Conservation (phyloP, 2,113 vertebrate genomes). For the Dipodomys merriami region DNA sequence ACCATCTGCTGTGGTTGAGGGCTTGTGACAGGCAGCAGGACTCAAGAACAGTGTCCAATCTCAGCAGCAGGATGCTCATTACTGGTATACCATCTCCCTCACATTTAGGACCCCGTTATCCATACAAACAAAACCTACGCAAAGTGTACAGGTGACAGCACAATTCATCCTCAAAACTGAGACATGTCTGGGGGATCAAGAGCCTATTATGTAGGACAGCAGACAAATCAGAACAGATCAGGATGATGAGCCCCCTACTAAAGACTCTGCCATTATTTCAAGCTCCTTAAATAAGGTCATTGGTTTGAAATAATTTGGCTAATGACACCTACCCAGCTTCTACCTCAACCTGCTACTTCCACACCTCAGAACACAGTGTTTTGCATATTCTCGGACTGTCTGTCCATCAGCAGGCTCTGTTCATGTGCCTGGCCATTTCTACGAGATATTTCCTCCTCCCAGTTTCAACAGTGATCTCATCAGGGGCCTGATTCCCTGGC, state of each 20-base stretch:
- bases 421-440: too few species aligned
- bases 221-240: too few species aligned
- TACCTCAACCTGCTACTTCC: background rate
- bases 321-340: background rate
- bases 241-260: background rate
- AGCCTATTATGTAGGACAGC: background rate
- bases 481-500: background rate
- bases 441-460: too few species aligned
- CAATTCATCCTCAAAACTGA: background rate
- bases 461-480: background rate
- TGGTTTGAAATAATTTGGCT: background rate
- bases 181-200: background rate
- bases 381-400: background rate
- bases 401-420: background rate
- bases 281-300: background rate
- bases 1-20: accelerated
- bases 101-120: background rate
- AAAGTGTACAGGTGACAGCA: background rate
- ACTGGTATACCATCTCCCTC: background rate
- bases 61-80: background rate
- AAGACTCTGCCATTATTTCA: background rate
- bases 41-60: background rate
- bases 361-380: background rate
- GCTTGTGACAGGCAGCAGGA: background rate
- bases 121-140: background rate